Conservation (phyloP, 2,888 invertebrate species). For the Scaptomyza polygonia region DNA sequence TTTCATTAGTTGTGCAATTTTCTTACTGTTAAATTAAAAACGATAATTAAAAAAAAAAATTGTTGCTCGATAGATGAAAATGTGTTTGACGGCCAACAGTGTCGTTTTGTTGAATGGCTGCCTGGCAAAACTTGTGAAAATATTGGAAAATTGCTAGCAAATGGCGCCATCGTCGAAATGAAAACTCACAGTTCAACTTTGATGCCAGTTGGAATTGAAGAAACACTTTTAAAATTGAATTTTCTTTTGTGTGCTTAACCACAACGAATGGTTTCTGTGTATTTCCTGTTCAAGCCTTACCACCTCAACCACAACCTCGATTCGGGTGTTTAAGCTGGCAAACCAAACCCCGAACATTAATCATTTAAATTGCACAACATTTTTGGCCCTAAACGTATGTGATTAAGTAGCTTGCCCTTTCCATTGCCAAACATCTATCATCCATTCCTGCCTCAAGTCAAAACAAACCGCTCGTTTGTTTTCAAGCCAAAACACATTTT, state of each 20-base stretch:
- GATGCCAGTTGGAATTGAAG: conserved; percentile 3
- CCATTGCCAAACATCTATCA: conserved; percentile 61
- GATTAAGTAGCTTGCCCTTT: conserved; percentile 45
- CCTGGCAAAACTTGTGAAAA: conserved; percentile 51
- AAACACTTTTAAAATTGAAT: conserved; percentile 69
- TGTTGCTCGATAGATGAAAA: conserved; percentile 38
- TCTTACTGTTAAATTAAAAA: conserved; percentile 78
- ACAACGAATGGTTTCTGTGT: conserved; percentile 1
- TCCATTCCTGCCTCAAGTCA: conserved; percentile 10
- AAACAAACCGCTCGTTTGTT: conserved; percentile 53
- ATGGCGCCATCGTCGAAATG: conserved; percentile 62
- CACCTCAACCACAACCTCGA: conserved; percentile 7
- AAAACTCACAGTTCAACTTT: conserved; percentile 18
- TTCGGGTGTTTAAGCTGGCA: conserved; percentile 16
- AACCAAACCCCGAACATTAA: conserved; percentile 54
- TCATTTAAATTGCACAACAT: conserved; percentile 75
- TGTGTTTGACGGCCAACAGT: neutral
- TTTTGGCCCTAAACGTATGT: conserved; percentile 47
- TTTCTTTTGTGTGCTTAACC: conserved; percentile 30
- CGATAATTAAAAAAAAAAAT: conserved; percentile 80
- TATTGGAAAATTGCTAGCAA: conserved; percentile 72
- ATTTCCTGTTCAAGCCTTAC: neutral
- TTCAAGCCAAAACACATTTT: conserved; percentile 47
- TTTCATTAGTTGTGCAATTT: conserved; percentile 79
- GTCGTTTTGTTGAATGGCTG: conserved; percentile 2